These are phyloP conservation scores for Podargus strigoides DNA, from an alignment of 2,797 vertebrate species.

Conservation along the genomic window DNA sequence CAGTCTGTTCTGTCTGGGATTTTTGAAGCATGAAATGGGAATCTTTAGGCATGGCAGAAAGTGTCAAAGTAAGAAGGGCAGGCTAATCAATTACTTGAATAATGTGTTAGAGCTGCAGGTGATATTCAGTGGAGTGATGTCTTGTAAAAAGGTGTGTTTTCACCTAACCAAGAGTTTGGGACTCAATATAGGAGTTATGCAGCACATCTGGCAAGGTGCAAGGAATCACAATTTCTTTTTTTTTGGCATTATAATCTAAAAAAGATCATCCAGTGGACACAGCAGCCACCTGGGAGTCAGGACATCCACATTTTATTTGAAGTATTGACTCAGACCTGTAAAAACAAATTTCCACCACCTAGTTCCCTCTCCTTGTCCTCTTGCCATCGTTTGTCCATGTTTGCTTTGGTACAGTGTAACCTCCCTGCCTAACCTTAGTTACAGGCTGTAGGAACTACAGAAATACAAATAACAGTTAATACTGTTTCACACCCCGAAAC, in stretches of 20 bases:
- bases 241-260: neutral
- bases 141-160: neutral
- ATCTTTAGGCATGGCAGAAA: neutral
- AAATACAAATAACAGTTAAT: neutral
- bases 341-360: neutral
- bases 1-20: neutral
- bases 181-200: neutral
- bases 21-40: slow-evolving; percentile 23
- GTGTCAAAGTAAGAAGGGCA: neutral
- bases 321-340: neutral
- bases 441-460: neutral
- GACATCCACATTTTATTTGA: neutral
- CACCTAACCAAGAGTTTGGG: neutral
- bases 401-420: neutral
- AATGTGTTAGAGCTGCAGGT: slow-evolving; percentile 8
- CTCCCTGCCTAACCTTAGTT: neutral
- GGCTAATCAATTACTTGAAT: neutral
- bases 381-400: neutral
- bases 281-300: neutral
- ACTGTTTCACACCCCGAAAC: neutral
- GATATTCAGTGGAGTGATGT: neutral
- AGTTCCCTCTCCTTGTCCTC: neutral
- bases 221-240: neutral
- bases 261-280: neutral
- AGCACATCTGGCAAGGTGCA: neutral